These are phyloP conservation scores for Penelope pileata DNA, from an alignment of 2,113 vertebrate genomes.

Conservation along the genomic window DNA sequence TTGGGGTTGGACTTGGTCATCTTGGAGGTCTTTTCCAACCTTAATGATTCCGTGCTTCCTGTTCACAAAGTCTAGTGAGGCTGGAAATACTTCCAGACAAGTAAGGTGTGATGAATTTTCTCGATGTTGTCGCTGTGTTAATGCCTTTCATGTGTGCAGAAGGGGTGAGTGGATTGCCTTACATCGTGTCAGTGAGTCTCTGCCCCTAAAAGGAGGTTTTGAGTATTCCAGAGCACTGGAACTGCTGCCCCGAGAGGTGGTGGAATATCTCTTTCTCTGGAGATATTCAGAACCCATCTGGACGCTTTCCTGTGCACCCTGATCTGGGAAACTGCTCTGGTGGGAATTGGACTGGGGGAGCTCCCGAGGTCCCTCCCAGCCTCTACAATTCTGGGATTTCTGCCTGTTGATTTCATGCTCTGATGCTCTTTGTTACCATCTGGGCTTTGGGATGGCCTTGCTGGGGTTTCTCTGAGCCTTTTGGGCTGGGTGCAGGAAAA, in stretches of 20 bases:
- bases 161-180: not conserved
- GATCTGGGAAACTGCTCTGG: not conserved
- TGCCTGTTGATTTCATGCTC: not conserved
- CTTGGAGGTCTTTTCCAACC: no score
- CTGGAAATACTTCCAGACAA: no score
- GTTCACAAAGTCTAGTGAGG: no score
- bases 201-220: rapidly evolving
- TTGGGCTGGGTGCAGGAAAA: not conserved
- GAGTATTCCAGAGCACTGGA: not conserved
- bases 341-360: not conserved
- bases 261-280: not conserved
- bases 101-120: not conserved
- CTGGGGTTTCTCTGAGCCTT: rapidly evolving
- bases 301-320: not conserved
- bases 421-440: no score
- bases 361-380: not conserved
- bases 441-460: rapidly evolving
- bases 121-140: rapidly evolving
- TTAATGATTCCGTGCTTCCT: no score
- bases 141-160: rapidly evolving
- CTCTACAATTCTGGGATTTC: not conserved
- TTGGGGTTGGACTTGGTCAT: no score
- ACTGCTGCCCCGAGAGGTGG: not conserved
- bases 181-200: rapidly evolving
- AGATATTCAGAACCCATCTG: not conserved